Base-by-base conservation (phyloP, 1,140 invertebrate species). In the Pseudomyrmex gracilis region DNA sequence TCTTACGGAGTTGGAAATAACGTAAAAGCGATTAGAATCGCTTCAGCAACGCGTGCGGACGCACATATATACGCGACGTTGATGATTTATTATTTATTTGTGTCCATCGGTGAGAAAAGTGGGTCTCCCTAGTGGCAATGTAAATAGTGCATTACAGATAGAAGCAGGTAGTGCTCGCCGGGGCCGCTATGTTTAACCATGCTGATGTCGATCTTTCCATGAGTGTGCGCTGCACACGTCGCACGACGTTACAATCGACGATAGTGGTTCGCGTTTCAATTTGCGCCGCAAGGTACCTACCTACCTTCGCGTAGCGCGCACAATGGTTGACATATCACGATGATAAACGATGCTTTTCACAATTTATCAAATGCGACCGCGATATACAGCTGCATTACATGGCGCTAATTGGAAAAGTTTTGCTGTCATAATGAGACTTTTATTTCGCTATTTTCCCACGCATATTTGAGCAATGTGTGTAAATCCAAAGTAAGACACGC, bases 41-140 rank as follows among this genome's bases (percentile, higher is more conserved):
- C 7, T 34, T 3, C 43, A 12, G 7, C 45, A 34, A 34, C 34
- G 34, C 5, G 5, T 5, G 4, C 20, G 73, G 15, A 15, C 20
- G 22, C 43, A n/a, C 67, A 2, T 49, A 15, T 49, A 13, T n/a
- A 34, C 22, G 22, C 61, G 68, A 67, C 67, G 76, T 51, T 49
- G 85, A 90, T 88, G 82, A 91, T 91, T 91, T 90, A 92, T 90
- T 91, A 91, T 91, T 91, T 85, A 89, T 88, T 91, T 89, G 87
- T 88, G 77, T 77, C 58, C 84, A 63, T 63, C 61, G 76, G 57
- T 45, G 34, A 61, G 83, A 71, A 90, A 91, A 90, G 85, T 89
- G 71, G 88, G 88, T 89, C 83, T 87, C 82, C 74, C 78, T 4
- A 17, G 34, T 58, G 51, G 61, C 82, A 83, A 53, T 74, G 89